Conservation (phyloP, 2,888 invertebrate species). For the Mellilla xanthometata region DNA sequence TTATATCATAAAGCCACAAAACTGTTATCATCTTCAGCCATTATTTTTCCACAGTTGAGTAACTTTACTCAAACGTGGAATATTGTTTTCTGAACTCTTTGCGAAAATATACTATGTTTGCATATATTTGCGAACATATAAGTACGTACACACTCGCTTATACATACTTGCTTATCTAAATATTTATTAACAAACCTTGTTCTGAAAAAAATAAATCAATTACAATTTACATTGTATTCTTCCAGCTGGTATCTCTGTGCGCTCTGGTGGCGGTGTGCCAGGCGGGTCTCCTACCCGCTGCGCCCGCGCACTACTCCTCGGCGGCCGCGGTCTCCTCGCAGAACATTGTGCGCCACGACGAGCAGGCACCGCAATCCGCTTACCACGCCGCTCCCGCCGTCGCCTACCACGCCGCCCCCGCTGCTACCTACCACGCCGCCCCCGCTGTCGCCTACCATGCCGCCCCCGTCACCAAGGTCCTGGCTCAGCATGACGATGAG, state of each 20-base stretch:
- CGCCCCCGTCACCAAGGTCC: conserved; percentile 36
- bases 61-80: too few relatives aligned
- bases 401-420: conserved; percentile 38
- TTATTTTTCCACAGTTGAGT: too few relatives aligned
- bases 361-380: conserved; percentile 34
- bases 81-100: too few relatives aligned
- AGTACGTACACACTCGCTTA: too few relatives aligned
- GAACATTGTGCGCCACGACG: conserved; percentile 61
- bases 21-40: too few relatives aligned
- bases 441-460: conserved; percentile 37
- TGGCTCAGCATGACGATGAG: conserved; percentile 43
- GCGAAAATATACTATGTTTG: too few relatives aligned
- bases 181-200: too few relatives aligned
- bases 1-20: too few relatives aligned
- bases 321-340: conserved; percentile 63
- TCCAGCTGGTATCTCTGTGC: conserved; percentile 45
- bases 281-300: conserved; percentile 56
- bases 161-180: too few relatives aligned
- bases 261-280: conserved; percentile 55
- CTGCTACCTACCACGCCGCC: conserved; percentile 29
- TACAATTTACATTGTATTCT: too few relatives aligned
- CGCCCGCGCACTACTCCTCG: conserved; percentile 56
- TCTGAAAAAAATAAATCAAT: too few relatives aligned
- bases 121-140: too few relatives aligned
- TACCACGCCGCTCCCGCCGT: conserved; percentile 36